Evolutionary conservation across 2,888 invertebrate genomes (phyloP).

Genomic region (Miltochrista miniata): DNA sequence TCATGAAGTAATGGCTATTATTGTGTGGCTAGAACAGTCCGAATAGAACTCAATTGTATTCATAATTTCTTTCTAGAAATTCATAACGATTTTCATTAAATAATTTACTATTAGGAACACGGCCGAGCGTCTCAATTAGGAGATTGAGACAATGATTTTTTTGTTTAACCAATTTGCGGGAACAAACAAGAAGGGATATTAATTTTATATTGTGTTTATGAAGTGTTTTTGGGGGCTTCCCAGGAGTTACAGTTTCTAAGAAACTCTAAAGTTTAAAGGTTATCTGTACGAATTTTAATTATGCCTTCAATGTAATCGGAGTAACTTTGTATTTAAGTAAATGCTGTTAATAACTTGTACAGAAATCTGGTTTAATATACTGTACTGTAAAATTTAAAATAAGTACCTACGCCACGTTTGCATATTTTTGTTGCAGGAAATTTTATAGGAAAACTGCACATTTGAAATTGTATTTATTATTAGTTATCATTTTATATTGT

Average conservation of each 20-base stretch:
- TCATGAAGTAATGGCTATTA: too few species aligned
- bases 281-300: conserved; percentile 7
- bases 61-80: too few species aligned
- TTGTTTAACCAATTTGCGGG: conserved; percentile 27
- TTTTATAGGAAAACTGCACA: too few species aligned
- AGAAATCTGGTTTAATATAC: background rate
- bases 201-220: conserved; percentile 30
- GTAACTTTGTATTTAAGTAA: background rate
- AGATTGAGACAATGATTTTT: conserved; percentile 29
- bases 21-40: too few species aligned
- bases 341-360: background rate
- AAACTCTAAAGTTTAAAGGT: conserved; percentile 10
- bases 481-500: too few species aligned
- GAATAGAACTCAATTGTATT: too few species aligned
- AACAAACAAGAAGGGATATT: conserved; percentile 29
- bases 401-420: too few species aligned
- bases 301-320: background rate
- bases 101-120: conserved; percentile 18
- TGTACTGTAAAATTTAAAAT: too few species aligned
- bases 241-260: conserved; percentile 13
- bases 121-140: conserved; percentile 22
- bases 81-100: conserved; percentile 1
- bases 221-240: conserved; percentile 23
- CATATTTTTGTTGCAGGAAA: too few species aligned
- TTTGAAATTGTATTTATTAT: too few species aligned